Conservation (phyloP, 2,113 vertebrate genomes). For the Polypterus senegalus region DNA sequence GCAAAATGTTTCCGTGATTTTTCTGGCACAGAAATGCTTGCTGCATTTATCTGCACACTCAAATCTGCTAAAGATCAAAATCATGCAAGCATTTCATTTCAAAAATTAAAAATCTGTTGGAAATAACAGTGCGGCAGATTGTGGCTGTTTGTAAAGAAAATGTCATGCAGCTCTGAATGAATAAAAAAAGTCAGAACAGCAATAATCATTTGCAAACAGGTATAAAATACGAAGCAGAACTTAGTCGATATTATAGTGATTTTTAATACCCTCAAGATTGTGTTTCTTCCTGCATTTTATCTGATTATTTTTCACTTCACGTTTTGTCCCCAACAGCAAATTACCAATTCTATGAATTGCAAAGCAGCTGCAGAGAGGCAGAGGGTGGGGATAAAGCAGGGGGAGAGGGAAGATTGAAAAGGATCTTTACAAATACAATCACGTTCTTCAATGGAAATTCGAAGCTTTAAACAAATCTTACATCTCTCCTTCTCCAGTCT, state of each 20-base stretch:
- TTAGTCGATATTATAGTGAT: not conserved
- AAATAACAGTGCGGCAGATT: no score
- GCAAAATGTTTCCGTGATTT: no score
- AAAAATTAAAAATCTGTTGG: no score
- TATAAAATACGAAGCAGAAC: no score
- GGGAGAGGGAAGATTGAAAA: conserved; percentile 63
- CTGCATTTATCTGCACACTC: no score
- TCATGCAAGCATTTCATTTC: no score
- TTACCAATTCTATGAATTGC: conserved; percentile 85
- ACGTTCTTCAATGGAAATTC: conserved; percentile 78
- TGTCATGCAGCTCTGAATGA: no score
- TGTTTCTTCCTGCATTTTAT: conserved; percentile 53
- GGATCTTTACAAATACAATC: conserved; percentile 80
- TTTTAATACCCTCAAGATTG: not conserved
- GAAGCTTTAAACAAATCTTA: conserved; percentile 74
- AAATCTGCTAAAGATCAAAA: no score
- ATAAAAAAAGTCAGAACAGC: no score
- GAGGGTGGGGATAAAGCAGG: conserved; percentile 46
- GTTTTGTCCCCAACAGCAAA: conserved; percentile 79
- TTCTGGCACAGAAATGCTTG: no score
- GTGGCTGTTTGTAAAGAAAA: no score
- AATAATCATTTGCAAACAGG: no score
- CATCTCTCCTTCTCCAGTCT: conserved; percentile 69
- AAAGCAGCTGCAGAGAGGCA: conserved; percentile 70
- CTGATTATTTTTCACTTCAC: conserved; percentile 82